phyloP scores from a whole-genome alignment of 1,140 invertebrate species.

The Periplaneta americana region DNA sequence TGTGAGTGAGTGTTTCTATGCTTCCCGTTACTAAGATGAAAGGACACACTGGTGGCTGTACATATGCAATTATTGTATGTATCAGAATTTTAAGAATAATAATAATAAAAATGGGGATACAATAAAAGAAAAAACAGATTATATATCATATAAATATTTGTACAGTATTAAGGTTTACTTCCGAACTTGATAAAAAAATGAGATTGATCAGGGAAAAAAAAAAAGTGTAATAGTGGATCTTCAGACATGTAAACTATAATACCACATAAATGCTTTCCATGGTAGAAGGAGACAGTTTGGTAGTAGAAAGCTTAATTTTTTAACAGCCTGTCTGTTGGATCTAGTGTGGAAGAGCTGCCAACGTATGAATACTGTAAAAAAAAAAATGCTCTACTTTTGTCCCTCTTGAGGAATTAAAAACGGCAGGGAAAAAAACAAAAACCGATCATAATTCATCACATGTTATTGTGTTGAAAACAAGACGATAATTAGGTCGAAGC shows the following conservation, averaged over 20 bases:
- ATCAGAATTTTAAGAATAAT: background rate
- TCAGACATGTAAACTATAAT: background rate
- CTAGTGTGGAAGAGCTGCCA: background rate
- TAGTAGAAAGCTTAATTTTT: background rate
- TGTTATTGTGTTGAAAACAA: background rate
- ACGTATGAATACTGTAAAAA: background rate
- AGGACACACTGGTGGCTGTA: background rate
- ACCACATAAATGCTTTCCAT: background rate
- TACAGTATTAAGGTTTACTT: constrained; percentile 9
- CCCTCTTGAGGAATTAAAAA: background rate
- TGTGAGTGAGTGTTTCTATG: background rate
- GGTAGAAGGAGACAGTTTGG: background rate
- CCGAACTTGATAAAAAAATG: background rate
- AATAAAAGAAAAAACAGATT: background rate
- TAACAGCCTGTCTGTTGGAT: background rate
- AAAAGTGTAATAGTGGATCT: background rate
- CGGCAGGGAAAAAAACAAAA: background rate
- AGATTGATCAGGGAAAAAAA: constrained; percentile 6
- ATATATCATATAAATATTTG: background rate
- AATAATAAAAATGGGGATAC: background rate
- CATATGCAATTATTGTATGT: background rate
- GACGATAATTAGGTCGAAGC: background rate
- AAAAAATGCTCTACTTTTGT: background rate
- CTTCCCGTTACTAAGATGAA: background rate
- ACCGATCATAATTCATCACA: background rate